Evolutionary conservation across 2,888 invertebrate genomes (phyloP).

Genomic region (Melieria omissa): DNA sequence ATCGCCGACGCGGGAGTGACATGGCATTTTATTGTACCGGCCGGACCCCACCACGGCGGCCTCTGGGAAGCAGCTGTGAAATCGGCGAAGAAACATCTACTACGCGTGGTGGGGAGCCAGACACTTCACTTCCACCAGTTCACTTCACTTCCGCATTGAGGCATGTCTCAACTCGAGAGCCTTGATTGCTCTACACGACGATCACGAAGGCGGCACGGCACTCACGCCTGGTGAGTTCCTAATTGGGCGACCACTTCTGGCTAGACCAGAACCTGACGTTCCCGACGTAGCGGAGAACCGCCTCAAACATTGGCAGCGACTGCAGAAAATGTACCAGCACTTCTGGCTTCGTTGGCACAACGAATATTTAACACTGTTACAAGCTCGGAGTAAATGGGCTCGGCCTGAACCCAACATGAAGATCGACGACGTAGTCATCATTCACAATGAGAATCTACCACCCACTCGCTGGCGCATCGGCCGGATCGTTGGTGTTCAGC

Average conservation of each 20-base stretch:
- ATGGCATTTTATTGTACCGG: not conserved
- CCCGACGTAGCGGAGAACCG: not conserved
- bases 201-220: conserved; percentile 13
- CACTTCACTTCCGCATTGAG: not conserved
- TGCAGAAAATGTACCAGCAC: not conserved
- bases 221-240: conserved; percentile 40
- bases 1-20: not conserved
- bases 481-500: not conserved
- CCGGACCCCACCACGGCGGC: not conserved
- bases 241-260: not conserved
- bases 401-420: not conserved
- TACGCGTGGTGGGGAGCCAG: not conserved
- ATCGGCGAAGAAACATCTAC: not conserved
- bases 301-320: not conserved
- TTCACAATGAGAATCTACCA: conserved; percentile 8
- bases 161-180: conserved; percentile 6
- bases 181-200: conserved; percentile 24
- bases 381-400: not conserved
- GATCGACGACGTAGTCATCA: not conserved
- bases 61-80: too few species aligned
- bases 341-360: conserved; percentile 2
- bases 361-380: not conserved
- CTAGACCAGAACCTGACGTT: not conserved
- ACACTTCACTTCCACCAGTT: not conserved
- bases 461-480: conserved; percentile 10